These are phyloP conservation scores for Monarcha castaneiventris DNA, from an alignment of 2,113 vertebrate species.

Conservation along the genomic window DNA sequence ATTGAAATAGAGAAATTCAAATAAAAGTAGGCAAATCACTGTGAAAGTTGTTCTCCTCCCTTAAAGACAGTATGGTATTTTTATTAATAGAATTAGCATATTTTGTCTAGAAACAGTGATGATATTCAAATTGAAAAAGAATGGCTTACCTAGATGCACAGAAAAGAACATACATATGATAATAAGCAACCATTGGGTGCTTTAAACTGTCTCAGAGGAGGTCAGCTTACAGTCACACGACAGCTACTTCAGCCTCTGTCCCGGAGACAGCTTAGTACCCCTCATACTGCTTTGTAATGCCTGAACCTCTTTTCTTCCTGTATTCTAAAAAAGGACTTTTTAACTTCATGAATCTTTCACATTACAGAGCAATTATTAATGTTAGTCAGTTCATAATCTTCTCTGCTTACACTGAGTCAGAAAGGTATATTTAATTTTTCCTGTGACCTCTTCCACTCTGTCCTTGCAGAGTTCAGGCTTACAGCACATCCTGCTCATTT, in stretches of 20 bases:
- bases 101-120: not conserved
- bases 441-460: not conserved
- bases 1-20: conserved; percentile 31
- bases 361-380: conserved; percentile 21
- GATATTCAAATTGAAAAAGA: not conserved
- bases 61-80: not conserved
- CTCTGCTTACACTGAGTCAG: conserved; percentile 29
- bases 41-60: not conserved
- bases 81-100: not conserved
- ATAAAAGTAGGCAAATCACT: not conserved
- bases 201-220: conserved; percentile 16
- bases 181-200: not conserved
- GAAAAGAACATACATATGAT: not conserved
- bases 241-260: conserved; percentile 14
- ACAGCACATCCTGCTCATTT: not conserved
- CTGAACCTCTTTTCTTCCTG: not conserved
- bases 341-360: conserved; percentile 60
- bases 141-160: not conserved
- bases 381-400: conserved; percentile 24
- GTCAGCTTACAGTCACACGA: conserved; percentile 1
- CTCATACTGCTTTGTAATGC: not conserved
- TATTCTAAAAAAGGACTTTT: conserved; percentile 24
- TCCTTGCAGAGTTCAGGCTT: not conserved
- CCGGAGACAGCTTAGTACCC: conserved; percentile 23
- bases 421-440: conserved; percentile 43